Evolutionary conservation across 2,797 vertebrate genomes (phyloP).

Genomic region (Taenioides sp.): DNA sequence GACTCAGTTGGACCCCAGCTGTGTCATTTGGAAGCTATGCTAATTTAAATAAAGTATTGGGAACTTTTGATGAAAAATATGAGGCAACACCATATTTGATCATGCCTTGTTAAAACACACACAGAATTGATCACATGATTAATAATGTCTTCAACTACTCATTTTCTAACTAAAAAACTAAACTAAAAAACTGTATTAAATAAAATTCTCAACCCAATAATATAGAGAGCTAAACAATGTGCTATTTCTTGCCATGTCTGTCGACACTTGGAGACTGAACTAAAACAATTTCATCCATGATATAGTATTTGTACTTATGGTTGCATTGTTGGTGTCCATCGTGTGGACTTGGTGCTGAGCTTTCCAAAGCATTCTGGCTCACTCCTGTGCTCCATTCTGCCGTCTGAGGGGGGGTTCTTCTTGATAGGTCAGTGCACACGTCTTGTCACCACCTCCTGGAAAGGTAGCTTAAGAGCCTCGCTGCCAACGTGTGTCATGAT

Average conservation of each 20-base stretch:
- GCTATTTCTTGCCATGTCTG: conserved; percentile 17
- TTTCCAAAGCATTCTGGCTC: conserved; percentile 59
- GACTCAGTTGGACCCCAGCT: no score
- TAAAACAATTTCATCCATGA: conserved; percentile 54
- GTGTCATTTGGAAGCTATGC: no score
- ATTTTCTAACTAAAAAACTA: not conserved
- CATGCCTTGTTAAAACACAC: not conserved
- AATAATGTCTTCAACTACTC: not conserved
- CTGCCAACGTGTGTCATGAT: conserved; percentile 47
- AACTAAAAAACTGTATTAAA: no score
- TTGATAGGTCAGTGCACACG: conserved; percentile 75
- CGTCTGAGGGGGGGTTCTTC: conserved; percentile 61
- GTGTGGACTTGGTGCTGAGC: conserved; percentile 66
- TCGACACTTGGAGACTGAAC: conserved; percentile 29
- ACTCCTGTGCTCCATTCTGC: conserved; percentile 60
- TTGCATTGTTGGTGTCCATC: conserved; percentile 65
- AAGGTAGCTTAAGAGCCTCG: conserved; percentile 63
- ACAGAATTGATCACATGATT: not conserved
- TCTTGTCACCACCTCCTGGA: conserved; percentile 66
- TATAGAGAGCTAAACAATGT: not conserved
- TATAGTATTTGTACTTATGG: conserved; percentile 51
- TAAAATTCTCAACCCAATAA: not conserved
- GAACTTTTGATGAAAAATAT: not conserved
- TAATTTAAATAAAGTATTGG: not conserved
- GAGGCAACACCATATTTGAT: not conserved